Conservation (phyloP, 2,113 vertebrate genomes). For the Lophius piscatorius region DNA sequence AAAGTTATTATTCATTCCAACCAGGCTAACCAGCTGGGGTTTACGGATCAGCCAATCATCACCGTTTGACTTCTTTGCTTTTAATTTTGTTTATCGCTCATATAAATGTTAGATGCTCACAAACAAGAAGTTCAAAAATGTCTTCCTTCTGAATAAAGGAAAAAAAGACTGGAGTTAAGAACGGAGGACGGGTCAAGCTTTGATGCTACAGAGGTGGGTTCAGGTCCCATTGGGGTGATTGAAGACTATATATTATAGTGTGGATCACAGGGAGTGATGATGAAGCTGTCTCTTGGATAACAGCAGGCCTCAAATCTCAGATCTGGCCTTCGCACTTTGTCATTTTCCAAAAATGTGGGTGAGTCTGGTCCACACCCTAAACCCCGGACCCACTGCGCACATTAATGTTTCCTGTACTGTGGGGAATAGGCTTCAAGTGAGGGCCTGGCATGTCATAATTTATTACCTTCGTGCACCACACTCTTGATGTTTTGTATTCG, state of each 20-base stretch:
- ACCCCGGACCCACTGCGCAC: constrained; percentile 61
- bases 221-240: constrained; percentile 44
- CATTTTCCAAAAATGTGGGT: constrained; percentile 82
- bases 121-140: too few species aligned
- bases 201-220: constrained; percentile 43
- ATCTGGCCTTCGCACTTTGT: constrained; percentile 72
- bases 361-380: constrained; percentile 82
- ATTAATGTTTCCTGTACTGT: constrained; percentile 68
- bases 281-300: constrained; percentile 51
- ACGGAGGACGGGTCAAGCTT: constrained; percentile 14
- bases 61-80: too few species aligned
- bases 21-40: too few species aligned
- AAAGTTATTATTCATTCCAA: too few species aligned
- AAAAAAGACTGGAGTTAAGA: too few species aligned
- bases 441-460: constrained; percentile 5
- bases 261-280: constrained; percentile 57
- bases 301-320: constrained; percentile 58
- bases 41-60: too few species aligned
- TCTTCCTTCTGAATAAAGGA: too few species aligned
- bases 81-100: too few species aligned
- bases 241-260: constrained; percentile 30
- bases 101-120: too few species aligned
- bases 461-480: constrained; percentile 26
- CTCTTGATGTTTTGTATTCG: constrained; percentile 11
- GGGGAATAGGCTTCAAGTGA: constrained; percentile 36